Conservation (phyloP, 2,797 vertebrate genomes). For the Chloroceryle amazona region DNA sequence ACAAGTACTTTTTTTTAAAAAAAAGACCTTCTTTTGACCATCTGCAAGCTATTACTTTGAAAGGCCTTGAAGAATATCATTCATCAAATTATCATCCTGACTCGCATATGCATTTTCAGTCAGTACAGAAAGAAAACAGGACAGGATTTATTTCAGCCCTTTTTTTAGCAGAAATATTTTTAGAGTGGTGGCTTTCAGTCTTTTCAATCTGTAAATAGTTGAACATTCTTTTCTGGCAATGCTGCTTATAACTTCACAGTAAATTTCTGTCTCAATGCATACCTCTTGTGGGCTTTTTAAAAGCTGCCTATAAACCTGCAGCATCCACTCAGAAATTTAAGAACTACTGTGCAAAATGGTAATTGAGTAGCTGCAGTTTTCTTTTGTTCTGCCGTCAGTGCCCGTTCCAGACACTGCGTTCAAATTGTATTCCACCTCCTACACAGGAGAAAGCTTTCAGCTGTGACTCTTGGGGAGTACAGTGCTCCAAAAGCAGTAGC, state of each 20-base stretch:
- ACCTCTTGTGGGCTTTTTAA: not conserved
- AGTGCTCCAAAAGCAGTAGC: not conserved
- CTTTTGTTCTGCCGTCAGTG: not conserved
- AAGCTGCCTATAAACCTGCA: not conserved
- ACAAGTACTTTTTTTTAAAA: not conserved
- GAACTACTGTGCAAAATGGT: not conserved
- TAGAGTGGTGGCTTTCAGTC: not conserved
- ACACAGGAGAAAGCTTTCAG: not conserved
- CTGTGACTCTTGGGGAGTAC: not conserved
- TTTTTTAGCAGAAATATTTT: not conserved
- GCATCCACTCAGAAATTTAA: not conserved
- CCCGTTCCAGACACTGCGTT: not conserved
- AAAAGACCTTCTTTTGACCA: not conserved
- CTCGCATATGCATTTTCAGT: not conserved
- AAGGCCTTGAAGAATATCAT: not conserved
- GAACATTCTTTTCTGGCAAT: not conserved
- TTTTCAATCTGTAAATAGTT: not conserved
- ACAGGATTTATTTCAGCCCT: not conserved
- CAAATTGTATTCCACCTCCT: not conserved
- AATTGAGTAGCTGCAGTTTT: not conserved
- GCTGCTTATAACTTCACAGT: not conserved
- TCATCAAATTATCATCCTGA: not conserved
- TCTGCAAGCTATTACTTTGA: not conserved
- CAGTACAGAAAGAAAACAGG: not conserved
- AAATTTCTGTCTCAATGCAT: not conserved